Percentiles rank a stretch among this genome's conserved stretches.
These are phyloP conservation scores for Siniperca knerii DNA, from an alignment of 2,113 vertebrate genomes.

Conservation along the genomic window DNA sequence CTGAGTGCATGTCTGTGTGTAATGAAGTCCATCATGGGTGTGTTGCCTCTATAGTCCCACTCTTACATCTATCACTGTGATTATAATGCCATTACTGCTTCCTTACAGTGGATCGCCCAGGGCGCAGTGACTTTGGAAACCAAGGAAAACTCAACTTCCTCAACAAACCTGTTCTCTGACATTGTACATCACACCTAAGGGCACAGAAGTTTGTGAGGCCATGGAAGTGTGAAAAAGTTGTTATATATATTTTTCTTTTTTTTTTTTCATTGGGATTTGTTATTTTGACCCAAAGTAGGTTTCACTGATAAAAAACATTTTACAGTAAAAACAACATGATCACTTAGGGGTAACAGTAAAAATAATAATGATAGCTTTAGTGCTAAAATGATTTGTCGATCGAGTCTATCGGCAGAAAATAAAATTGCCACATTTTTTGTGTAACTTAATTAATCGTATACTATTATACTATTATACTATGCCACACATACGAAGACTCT, in stretches of 20 bases:
- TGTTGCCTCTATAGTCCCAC: conserved; percentile 41
- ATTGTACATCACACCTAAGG: background rate
- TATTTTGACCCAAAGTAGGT: background rate
- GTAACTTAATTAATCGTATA: background rate
- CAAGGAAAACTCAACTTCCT: conserved; percentile 35
- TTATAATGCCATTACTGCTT: conserved; percentile 47
- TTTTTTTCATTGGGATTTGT: conserved; percentile 8
- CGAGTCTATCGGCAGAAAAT: background rate
- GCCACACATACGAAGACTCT: background rate
- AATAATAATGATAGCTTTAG: background rate
- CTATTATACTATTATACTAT: background rate
- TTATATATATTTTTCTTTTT: background rate
- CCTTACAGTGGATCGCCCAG: conserved; percentile 30
- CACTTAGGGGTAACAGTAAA: background rate
- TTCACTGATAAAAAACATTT: background rate
- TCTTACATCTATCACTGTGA: conserved; percentile 51
- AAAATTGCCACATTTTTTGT: background rate
- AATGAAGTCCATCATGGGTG: conserved; percentile 49
- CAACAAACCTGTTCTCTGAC: conserved; percentile 18
- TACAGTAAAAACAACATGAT: background rate
- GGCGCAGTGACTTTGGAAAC: background rate
- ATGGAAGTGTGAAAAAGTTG: background rate
- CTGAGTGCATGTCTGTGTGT: conserved; percentile 42
- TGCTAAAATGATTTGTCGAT: background rate
- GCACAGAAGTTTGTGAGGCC: conserved; percentile 5